Base-by-base conservation (phyloP, 2,888 invertebrate genomes). In the Endomychus coccineus region DNA sequence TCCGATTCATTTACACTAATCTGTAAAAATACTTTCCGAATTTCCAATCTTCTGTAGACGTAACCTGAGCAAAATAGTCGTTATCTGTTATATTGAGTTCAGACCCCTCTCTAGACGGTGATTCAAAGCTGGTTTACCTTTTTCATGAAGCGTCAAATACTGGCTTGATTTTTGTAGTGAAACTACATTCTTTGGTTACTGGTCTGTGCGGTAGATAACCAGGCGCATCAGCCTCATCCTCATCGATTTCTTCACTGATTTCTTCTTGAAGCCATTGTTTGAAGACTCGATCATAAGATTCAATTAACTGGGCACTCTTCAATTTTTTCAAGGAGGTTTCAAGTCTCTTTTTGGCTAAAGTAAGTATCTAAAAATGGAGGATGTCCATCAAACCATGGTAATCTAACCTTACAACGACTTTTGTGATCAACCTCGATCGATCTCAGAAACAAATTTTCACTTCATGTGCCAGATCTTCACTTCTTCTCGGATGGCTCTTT, bases 361-460 rank as follows among this genome's bases (percentile, higher is more conserved):
- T 28, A 21, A 42, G 50, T 56, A 25, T 31, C 28, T 11, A 49
- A 34, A 1, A 61, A 28, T 3, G 49, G 51, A 1, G 55, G 52
- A 39, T 58, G 57, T 28, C 48, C 51, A 11, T 54, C 51, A 11
- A 51, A 44, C 56, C 57, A 59, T 5, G 61, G 59, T 7, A 61
- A 39, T 13, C 37, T 25, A 2, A 61, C 54, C 33, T 54, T 54
- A 41, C 57, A 63, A 2, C 59, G 44, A 3, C 54, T 51, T n/a
- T 54, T 45, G 2, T 40, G 24, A 19, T 53, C 49, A 1, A 49
- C 25, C 1, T 4, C 30, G 2, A 59, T 49, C 0, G 55, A 61
- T 15, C 52, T 40, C 7, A 42, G 11, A 44, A 59, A 60, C 27
- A 49, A 34, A 3, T 52, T 32, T n/a, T n/a, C n/a, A n/a, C n/a